phyloP scores from a whole-genome alignment of 2,797 vertebrate genomes.

The Ciconia nigra region DNA sequence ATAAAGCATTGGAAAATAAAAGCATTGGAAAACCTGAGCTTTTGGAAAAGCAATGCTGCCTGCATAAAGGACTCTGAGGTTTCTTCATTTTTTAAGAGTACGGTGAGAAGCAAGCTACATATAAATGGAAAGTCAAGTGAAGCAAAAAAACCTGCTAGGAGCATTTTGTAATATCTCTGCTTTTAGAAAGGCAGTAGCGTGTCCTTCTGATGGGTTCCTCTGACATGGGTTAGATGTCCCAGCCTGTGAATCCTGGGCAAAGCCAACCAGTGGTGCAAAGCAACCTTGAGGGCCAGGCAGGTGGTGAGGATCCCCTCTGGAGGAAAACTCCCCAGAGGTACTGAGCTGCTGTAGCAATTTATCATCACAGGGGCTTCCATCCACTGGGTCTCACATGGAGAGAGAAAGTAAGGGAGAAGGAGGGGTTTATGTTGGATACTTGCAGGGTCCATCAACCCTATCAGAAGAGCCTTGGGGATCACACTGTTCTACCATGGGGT shows the following conservation, averaged over 20 bases:
- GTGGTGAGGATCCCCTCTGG: neutral
- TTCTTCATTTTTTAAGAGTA: neutral
- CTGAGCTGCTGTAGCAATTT: neutral
- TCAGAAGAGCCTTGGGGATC: neutral
- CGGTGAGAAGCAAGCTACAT: neutral
- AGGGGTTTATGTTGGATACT: neutral
- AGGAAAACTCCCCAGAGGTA: neutral
- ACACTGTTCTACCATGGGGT: fast-evolving
- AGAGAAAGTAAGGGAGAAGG: neutral
- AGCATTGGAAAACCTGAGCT: neutral
- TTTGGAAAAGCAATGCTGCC: neutral
- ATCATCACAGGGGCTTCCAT: neutral
- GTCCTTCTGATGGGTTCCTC: neutral
- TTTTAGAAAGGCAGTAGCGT: neutral
- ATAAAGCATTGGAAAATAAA: neutral
- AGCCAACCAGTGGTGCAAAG: neutral
- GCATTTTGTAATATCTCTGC: neutral
- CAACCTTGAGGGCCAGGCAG: neutral
- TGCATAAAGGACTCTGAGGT: neutral
- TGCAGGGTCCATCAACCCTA: neutral
- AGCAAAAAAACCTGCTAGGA: neutral
- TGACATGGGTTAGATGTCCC: neutral
- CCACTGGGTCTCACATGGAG: neutral
- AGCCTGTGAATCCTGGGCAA: neutral
- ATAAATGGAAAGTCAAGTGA: neutral